These are phyloP conservation scores for Aptenodytes patagonicus DNA, from an alignment of 2,113 vertebrate genomes.

Conservation along the genomic window DNA sequence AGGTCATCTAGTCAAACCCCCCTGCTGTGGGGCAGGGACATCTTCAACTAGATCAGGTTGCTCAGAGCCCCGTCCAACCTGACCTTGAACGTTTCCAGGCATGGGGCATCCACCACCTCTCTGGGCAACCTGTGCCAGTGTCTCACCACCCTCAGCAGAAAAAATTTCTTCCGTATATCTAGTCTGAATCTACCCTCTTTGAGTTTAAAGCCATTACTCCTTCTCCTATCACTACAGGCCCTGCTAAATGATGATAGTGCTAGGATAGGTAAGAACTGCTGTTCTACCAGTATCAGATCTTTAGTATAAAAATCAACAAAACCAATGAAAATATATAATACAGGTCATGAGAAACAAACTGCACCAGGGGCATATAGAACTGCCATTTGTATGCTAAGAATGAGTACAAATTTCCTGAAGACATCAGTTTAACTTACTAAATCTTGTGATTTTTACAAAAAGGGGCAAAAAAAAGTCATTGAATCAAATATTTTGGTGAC, in stretches of 20 bases:
- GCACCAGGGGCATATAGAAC: accelerated
- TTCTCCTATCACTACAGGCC: neutral
- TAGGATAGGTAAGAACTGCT: neutral
- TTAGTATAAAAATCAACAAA: neutral
- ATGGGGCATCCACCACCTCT: neutral
- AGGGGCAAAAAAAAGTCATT: neutral
- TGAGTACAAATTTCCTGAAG: neutral
- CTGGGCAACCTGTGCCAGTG: neutral
- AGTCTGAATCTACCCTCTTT: neutral
- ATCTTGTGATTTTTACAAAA: neutral
- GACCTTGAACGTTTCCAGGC: neutral
- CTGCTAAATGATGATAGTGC: neutral
- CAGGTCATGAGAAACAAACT: neutral
- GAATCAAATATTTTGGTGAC: neutral
- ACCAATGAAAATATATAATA: neutral
- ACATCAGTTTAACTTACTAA: neutral
- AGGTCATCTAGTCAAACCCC: neutral
- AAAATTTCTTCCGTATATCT: neutral
- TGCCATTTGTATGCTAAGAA: neutral
- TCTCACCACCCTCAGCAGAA: neutral
- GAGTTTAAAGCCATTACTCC: neutral
- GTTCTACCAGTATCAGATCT: neutral
- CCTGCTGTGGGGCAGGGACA: neutral
- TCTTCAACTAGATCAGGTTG: neutral
- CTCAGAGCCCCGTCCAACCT: neutral